phyloP scores from a whole-genome alignment of 1,140 invertebrate species.

The Trinorchestia longiramus region DNA sequence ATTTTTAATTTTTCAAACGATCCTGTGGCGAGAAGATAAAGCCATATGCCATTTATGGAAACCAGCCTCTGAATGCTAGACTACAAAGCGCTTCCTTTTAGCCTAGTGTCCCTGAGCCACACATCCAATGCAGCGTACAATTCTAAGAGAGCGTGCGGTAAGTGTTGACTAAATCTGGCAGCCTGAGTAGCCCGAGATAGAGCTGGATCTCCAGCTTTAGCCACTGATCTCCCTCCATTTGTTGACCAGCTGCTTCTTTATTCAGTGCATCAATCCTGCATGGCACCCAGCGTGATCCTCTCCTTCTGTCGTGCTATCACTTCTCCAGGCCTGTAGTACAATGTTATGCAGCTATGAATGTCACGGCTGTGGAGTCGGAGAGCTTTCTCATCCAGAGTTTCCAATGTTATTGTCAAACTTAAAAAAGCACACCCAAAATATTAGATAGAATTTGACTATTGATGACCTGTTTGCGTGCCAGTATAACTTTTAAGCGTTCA shows the following conservation, averaged over 20 bases:
- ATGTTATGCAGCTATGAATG: background rate
- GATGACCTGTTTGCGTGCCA: background rate
- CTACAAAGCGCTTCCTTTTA: background rate
- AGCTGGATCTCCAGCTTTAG: background rate
- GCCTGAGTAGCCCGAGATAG: background rate
- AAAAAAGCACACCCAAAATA: background rate
- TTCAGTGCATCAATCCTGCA: background rate
- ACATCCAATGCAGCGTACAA: background rate
- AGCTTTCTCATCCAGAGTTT: background rate
- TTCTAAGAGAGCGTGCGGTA: background rate
- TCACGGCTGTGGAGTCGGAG: background rate
- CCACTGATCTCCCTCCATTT: background rate
- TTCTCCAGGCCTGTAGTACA: background rate
- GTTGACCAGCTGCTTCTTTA: conserved; percentile 6
- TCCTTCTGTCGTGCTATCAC: background rate
- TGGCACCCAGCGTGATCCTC: background rate
- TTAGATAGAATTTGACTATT: background rate
- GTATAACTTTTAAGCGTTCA: background rate
- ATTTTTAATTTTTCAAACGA: background rate
- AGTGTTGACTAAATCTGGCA: background rate
- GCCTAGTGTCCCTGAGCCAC: background rate
- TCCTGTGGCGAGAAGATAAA: background rate
- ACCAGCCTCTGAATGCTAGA: too few species aligned
- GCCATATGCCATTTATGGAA: background rate
- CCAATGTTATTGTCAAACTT: background rate